These are phyloP conservation scores for Alca torda DNA, from an alignment of 2,797 vertebrate species.

Conservation along the genomic window DNA sequence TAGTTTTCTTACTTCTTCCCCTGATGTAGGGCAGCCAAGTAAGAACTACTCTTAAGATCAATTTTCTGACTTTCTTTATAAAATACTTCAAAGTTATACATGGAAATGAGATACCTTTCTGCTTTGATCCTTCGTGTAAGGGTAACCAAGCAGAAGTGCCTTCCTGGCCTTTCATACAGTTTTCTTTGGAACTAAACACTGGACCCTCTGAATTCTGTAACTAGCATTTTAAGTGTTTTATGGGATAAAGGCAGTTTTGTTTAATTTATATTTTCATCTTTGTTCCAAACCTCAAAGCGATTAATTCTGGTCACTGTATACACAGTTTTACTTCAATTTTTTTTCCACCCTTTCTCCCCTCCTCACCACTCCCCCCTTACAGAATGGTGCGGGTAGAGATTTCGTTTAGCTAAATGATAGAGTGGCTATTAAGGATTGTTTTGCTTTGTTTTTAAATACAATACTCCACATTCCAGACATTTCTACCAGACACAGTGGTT, in stretches of 20 bases:
- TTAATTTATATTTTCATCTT: slow-evolving; percentile 26
- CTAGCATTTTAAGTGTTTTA: not conserved
- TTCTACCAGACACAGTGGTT: not conserved
- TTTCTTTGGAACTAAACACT: slow-evolving; percentile 11
- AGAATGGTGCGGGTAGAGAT: not conserved
- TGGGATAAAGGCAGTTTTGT: not conserved
- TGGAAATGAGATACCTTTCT: slow-evolving; percentile 32
- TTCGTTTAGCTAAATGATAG: slow-evolving; percentile 11
- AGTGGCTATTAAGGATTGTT: not conserved
- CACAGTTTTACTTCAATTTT: not conserved
- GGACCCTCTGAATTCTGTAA: not conserved
- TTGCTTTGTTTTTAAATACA: slow-evolving; percentile 47
- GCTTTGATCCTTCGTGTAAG: slow-evolving; percentile 20
- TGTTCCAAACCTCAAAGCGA: slow-evolving; percentile 3
- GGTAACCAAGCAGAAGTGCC: not conserved
- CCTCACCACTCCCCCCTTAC: not conserved
- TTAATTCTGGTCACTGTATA: not conserved
- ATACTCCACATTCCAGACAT: slow-evolving; percentile 26
- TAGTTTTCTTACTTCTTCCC: not conserved
- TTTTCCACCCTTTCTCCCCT: not conserved
- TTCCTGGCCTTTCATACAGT: not conserved
- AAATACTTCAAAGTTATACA: slow-evolving; percentile 27
- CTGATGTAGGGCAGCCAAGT: not conserved
- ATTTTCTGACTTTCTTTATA: slow-evolving; percentile 15
- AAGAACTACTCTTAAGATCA: not conserved